Evolutionary conservation across 2,888 invertebrate genomes (phyloP).

Genomic region (Polydrusus cervinus): DNA sequence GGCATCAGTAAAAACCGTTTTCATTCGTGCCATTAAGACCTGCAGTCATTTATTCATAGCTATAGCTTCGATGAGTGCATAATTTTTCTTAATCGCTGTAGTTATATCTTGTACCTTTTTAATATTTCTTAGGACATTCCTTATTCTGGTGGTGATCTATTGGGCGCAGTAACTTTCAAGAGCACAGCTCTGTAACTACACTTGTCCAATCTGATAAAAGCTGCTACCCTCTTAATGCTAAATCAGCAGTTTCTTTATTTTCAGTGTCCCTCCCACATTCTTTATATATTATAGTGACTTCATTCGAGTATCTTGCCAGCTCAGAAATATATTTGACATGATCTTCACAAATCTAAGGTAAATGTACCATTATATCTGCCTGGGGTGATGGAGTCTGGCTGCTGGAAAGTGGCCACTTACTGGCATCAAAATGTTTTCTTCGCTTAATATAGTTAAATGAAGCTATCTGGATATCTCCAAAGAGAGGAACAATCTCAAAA

Average conservation of each 20-base stretch:
- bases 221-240: conserved; percentile 94
- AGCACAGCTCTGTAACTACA: conserved; percentile 95
- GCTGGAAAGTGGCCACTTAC: conserved; percentile 92
- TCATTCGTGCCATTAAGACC: conserved; percentile 96
- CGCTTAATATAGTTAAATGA: conserved; percentile 98
- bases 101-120: conserved; percentile 91
- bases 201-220: conserved; percentile 97
- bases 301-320: conserved; percentile 91
- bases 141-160: conserved; percentile 97
- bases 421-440: conserved; percentile 93
- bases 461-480: conserved; percentile 99
- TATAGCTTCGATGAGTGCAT: conserved; percentile 97
- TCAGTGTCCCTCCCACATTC: conserved; percentile 94
- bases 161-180: conserved; percentile 98
- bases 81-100: conserved; percentile 98
- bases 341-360: conserved; percentile 95
- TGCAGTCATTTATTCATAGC: conserved; percentile 99
- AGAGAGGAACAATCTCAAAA: conserved; percentile 95
- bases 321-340: conserved; percentile 98
- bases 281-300: conserved; percentile 93
- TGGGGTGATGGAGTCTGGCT: conserved; percentile 90
- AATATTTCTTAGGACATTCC: conserved; percentile 96
- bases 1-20: conserved; percentile 95
- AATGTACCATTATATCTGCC: conserved; percentile 94
- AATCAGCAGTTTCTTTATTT: conserved; percentile 91